Evolutionary conservation across 1,140 invertebrate species (phyloP).

Genomic region (Tetramorium alpestre): DNA sequence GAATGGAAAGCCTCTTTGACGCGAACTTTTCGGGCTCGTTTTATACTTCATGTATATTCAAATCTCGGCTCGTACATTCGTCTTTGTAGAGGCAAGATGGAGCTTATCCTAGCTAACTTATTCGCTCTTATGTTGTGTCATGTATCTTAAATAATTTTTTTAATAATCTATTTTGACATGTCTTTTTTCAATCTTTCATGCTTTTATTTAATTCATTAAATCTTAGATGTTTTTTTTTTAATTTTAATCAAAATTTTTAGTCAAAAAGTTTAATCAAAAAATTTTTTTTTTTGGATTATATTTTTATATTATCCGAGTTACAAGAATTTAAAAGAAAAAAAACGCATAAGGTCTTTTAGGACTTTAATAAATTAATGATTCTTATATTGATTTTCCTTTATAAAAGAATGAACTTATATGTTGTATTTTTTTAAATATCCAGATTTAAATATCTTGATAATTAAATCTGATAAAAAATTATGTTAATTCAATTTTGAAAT

Average conservation of each 20-base stretch:
- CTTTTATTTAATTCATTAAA: no score
- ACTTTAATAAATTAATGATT: background rate
- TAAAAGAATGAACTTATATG: background rate
- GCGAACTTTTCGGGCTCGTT: constrained; percentile 61
- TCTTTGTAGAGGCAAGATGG: constrained; percentile 58
- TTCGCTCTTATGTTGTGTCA: background rate
- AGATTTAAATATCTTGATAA: background rate
- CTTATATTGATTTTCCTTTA: background rate
- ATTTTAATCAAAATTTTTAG: no score
- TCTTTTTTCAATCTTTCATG: background rate
- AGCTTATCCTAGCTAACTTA: constrained; percentile 40
- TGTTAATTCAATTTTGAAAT: background rate
- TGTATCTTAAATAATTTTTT: constrained; percentile 25
- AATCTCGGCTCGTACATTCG: constrained; percentile 42
- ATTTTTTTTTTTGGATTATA: no score
- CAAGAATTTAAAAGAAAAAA: no score
- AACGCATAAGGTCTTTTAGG: no score
- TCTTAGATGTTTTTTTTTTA: no score
- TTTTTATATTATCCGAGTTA: no score
- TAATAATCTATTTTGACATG: background rate
- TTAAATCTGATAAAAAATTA: background rate
- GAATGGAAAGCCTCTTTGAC: constrained; percentile 65
- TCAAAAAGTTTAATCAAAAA: no score
- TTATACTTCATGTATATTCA: constrained; percentile 73
- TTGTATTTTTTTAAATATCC: background rate